Base-by-base conservation (phyloP, 2,113 vertebrate species). In the Pyxicephalus adspersus region DNA sequence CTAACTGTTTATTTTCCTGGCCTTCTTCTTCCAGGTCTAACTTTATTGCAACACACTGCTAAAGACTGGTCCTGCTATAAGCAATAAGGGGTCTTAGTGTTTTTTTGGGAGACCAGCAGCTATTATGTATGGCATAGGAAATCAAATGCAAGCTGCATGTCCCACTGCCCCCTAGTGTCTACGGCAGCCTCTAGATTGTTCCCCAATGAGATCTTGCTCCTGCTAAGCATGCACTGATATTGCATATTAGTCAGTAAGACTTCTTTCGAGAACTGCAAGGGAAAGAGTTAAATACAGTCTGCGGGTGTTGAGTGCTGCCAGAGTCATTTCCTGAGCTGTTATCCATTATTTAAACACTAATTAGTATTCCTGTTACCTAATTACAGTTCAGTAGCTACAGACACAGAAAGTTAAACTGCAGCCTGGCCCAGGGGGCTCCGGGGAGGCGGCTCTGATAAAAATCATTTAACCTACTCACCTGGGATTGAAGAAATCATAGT, bases 321-420 rank as follows among this genome's bases (percentile, higher is more conserved):
- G 45, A 81, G 78, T 64, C 68, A 74, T 82, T 66, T 71, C 80
- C 80, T 75, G 70, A 55, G 22, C 61, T 26, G 61, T 58, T 54
- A 74, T 82, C 70, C 80, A 82, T 75, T 82, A 82, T 75, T 82
- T 74, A 82, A 65, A 45, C 70, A 25, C 70, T 82, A 82, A 75
- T 82, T 82, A 82, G 80, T 75, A 75, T 82, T 82, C 61, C 51
- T 82, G 38, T 66, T 82, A 66, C 80, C 80, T 82, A 82, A 82
- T 82, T 82, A 82, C 71, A 82, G 80, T 82, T 82, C 80, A 82
- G 64, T 71, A 58, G 70, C 71, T 65, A 66, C 80, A 82, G 71
- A 66, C 60, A 74, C 61, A 82, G 80, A 74, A 75, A 75, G 80
- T 82, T 82, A 75, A 82, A 82, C 70, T 82, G 80, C 51, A 66